Conservation (phyloP, 2,113 vertebrate species). For the Coregonus clupeaformis region DNA sequence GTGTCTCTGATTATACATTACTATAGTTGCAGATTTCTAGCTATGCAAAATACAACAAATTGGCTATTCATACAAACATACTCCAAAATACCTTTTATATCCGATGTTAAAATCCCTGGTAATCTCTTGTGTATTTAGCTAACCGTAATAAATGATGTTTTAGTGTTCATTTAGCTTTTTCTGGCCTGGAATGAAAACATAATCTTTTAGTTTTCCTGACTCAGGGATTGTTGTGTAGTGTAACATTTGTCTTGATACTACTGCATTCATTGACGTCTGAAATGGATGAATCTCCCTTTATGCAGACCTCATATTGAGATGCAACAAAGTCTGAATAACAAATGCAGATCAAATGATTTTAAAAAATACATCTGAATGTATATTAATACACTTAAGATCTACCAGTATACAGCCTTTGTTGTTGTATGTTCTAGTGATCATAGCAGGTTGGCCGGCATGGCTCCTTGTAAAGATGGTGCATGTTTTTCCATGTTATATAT, state of each 20-base stretch:
- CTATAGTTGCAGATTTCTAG: too few species aligned
- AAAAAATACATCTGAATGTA: too few species aligned
- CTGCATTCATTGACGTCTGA: neutral
- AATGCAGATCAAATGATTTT: too few species aligned
- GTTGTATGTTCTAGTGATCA: too few species aligned
- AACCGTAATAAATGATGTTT: conserved; percentile 13
- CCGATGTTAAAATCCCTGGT: neutral
- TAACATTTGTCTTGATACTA: neutral
- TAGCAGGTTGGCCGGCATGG: neutral
- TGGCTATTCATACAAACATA: neutral
- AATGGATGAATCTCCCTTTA: neutral
- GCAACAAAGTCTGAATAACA: too few species aligned
- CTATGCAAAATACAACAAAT: too few species aligned
- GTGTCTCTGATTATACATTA: too few species aligned
- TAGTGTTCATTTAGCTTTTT: neutral
- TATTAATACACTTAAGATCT: too few species aligned
- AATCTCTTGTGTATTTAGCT: conserved; percentile 28
- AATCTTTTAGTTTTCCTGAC: neutral
- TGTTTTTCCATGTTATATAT: too few species aligned
- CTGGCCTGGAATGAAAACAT: neutral
- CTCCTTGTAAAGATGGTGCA: neutral
- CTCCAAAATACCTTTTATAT: neutral
- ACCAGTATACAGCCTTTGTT: too few species aligned
- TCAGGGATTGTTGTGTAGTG: neutral
- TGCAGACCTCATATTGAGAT: too few species aligned